These are phyloP conservation scores for Melieria omissa DNA, from an alignment of 2,888 invertebrate genomes.

Conservation along the genomic window DNA sequence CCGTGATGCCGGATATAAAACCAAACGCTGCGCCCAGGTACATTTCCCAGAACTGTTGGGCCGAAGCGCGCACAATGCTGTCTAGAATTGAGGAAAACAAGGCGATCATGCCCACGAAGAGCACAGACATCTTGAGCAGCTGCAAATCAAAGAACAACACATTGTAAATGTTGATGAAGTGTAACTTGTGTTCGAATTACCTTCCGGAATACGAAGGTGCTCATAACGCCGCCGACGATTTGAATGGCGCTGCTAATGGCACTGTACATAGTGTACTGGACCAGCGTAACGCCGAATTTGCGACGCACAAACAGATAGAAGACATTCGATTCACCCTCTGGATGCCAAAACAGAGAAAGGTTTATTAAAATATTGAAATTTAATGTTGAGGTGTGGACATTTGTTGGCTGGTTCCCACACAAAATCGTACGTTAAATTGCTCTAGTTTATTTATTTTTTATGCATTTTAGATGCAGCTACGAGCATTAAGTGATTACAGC, in stretches of 20 bases:
- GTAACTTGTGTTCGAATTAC: constrained; percentile 36
- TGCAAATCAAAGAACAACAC: neutral
- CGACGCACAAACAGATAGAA: constrained; percentile 68
- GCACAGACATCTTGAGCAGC: constrained; percentile 45
- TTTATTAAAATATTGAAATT: neutral
- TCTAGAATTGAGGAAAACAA: constrained; percentile 55
- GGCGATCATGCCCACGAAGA: constrained; percentile 55
- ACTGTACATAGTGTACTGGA: constrained; percentile 57
- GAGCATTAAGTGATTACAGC: no score
- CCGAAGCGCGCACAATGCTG: constrained; percentile 59
- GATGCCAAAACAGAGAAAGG: neutral
- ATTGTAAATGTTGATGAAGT: neutral
- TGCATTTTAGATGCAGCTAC: no score
- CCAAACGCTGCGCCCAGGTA: constrained; percentile 57
- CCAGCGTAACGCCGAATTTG: constrained; percentile 59
- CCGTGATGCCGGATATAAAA: constrained; percentile 55
- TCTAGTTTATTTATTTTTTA: no score
- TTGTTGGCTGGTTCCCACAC: no score
- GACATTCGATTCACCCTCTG: constrained; percentile 64
- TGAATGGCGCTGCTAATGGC: constrained; percentile 69
- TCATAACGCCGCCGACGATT: constrained; percentile 71
- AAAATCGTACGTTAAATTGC: no score
- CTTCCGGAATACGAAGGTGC: constrained; percentile 71
- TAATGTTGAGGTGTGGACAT: neutral
- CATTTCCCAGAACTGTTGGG: constrained; percentile 57